phyloP scores from a whole-genome alignment of 2,888 invertebrate species.

The Drosophila stalkeri region DNA sequence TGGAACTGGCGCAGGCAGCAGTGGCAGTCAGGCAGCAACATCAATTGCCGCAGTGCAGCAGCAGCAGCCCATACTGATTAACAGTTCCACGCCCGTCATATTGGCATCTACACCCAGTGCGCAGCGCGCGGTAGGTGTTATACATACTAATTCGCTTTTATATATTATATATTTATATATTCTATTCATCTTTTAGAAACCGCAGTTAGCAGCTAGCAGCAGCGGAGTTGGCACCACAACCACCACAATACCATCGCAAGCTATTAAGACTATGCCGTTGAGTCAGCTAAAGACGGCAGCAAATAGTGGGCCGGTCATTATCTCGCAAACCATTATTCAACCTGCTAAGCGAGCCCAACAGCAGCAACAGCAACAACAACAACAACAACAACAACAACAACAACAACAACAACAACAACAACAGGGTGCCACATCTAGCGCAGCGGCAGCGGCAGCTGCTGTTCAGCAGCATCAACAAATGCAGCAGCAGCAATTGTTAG shows the following conservation, averaged over 20 bases:
- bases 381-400: slow-evolving; percentile 43
- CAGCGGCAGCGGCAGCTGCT: slow-evolving; percentile 60
- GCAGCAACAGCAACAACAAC: slow-evolving; percentile 59
- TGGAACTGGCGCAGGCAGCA: slow-evolving; percentile 38
- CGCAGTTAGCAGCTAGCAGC: slow-evolving; percentile 68
- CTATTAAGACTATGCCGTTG: slow-evolving; percentile 83
- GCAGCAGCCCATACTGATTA: slow-evolving; percentile 82
- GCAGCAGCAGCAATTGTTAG: slow-evolving; percentile 53
- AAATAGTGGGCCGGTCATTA: slow-evolving; percentile 84
- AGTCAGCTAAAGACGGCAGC: slow-evolving; percentile 83
- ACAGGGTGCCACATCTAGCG: slow-evolving; percentile 38
- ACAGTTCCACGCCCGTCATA: slow-evolving; percentile 83
- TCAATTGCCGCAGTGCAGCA: slow-evolving; percentile 50
- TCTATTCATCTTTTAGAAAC: slow-evolving; percentile 59
- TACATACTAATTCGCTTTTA: background rate
- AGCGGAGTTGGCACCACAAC: slow-evolving; percentile 50
- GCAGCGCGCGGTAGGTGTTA: slow-evolving; percentile 72
- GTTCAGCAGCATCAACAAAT: slow-evolving; percentile 45
- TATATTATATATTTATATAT: background rate
- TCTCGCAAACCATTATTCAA: slow-evolving; percentile 85
- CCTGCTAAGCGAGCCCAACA: slow-evolving; percentile 82
- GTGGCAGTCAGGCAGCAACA: slow-evolving; percentile 51
- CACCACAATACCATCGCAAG: slow-evolving; percentile 79
- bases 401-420: slow-evolving; percentile 57
- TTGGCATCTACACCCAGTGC: slow-evolving; percentile 77